Percentiles rank a stretch among this genome's conserved stretches.
Conservation (phyloP, 1,140 invertebrate species). For the Bombus breviceps region DNA sequence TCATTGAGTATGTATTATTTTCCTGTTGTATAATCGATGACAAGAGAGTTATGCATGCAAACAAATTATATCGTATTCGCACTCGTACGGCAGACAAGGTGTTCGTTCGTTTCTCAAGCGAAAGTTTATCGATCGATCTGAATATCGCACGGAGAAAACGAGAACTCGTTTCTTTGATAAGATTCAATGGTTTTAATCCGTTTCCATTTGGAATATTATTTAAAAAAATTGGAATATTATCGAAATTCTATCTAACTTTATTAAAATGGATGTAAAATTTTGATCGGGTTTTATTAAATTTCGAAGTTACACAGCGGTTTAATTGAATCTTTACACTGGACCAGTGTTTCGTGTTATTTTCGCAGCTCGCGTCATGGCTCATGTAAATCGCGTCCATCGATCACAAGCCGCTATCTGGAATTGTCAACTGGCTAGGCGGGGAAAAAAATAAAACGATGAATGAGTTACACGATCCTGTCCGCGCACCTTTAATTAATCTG, state of each 20-base stretch:
- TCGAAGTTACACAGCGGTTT: background rate
- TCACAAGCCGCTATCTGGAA: background rate
- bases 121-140: background rate
- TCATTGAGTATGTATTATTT: background rate
- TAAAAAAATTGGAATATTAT: background rate
- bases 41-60: background rate
- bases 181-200: background rate
- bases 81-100: too few species aligned
- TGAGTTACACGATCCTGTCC: background rate
- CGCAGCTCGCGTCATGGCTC: background rate
- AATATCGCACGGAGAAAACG: accelerated
- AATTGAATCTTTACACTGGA: background rate
- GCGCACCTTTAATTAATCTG: slow-evolving; percentile 17
- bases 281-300: background rate
- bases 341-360: background rate
- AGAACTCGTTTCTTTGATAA: background rate
- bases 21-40: background rate
- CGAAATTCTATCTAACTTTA: background rate
- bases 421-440: background rate
- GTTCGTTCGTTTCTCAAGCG: background rate
- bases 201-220: background rate
- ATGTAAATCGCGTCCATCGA: slow-evolving; percentile 3
- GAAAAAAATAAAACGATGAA: too few species aligned
- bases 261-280: background rate
- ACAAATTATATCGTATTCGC: background rate